A percentile compares a stretch with the other conserved stretches of the same genome.
Conservation (phyloP, 2,888 invertebrate species). For the Patella pellucida region DNA sequence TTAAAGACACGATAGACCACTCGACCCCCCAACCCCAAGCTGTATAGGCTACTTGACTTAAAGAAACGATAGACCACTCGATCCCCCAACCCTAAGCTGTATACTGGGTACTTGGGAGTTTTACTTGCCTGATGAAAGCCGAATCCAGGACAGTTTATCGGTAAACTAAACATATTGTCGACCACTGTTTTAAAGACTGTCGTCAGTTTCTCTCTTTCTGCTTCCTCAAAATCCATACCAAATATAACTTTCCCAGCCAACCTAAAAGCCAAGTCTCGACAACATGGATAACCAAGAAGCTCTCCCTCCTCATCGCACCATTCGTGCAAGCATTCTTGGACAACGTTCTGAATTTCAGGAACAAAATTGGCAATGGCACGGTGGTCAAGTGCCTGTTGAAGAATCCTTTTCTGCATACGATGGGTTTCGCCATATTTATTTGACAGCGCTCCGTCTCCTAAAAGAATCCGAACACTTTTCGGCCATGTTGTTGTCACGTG, state of each 20-base stretch:
- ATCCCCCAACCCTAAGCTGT: too few species aligned
- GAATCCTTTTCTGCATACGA: background rate
- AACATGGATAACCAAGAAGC: conserved; percentile 48
- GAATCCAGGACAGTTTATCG: conserved; percentile 25
- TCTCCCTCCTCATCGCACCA: conserved; percentile 22
- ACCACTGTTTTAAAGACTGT: conserved; percentile 16
- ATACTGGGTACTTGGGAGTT: background rate
- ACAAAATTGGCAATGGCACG: background rate
- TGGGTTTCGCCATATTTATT: too few species aligned
- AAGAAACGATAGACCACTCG: too few species aligned
- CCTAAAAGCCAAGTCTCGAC: conserved; percentile 49
- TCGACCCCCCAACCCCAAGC: too few species aligned
- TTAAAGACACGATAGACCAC: too few species aligned
- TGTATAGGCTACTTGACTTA: background rate
- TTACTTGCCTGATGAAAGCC: conserved; percentile 28
- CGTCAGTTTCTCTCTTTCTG: conserved; percentile 28
- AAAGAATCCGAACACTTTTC: conserved; percentile 41
- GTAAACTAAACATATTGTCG: conserved; percentile 27
- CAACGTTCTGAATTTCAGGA: conserved; percentile 8
- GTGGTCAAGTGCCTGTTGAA: conserved; percentile 2
- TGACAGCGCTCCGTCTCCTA: conserved; percentile 51
- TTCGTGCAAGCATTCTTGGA: background rate
- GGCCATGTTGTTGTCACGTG: conserved; percentile 56
- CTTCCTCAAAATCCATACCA: conserved; percentile 43
- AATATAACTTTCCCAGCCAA: conserved; percentile 48